phyloP scores from a whole-genome alignment of 2,113 vertebrate species.

The Gambusia holbrooki region DNA sequence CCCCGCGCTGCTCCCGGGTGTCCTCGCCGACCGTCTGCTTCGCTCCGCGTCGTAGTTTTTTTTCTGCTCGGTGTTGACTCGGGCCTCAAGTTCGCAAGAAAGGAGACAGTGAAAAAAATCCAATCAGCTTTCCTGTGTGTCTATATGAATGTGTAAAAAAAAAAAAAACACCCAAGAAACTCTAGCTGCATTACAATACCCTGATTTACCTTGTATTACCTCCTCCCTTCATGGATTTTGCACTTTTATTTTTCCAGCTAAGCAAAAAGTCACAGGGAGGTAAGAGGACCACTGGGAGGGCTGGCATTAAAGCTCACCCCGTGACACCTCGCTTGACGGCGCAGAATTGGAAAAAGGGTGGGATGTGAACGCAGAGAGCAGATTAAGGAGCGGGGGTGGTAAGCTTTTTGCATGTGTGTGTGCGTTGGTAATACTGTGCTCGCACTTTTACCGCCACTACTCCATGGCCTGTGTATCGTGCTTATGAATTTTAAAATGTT shows the following conservation, averaged over 20 bases:
- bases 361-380: not conserved
- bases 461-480: not conserved
- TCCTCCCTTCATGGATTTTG: slow-evolving; percentile 5
- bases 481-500: slow-evolving; percentile 39
- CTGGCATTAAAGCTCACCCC: slow-evolving; percentile 39
- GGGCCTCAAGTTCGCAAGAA: slow-evolving; percentile 23
- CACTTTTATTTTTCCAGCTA: slow-evolving; percentile 18
- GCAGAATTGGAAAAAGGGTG: slow-evolving; percentile 26
- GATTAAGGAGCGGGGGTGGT: slow-evolving; percentile 19
- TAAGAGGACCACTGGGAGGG: slow-evolving; percentile 19
- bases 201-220: not conserved
- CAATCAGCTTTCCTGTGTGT: slow-evolving; percentile 42
- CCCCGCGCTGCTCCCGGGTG: slow-evolving; percentile 35
- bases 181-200: slow-evolving; percentile 24
- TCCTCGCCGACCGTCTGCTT: slow-evolving; percentile 47
- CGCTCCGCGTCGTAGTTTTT: slow-evolving; percentile 31
- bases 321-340: slow-evolving; percentile 45
- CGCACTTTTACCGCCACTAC: slow-evolving; percentile 14
- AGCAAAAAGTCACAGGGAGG: slow-evolving; percentile 46
- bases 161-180: not conserved
- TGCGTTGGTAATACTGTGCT: slow-evolving; percentile 2
- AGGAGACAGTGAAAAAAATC: slow-evolving; percentile 44
- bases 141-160: slow-evolving; percentile 21
- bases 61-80: slow-evolving; percentile 37
- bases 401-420: slow-evolving; percentile 9